Conservation (phyloP, 1,140 invertebrate species). For the Drosophila triauraria region DNA sequence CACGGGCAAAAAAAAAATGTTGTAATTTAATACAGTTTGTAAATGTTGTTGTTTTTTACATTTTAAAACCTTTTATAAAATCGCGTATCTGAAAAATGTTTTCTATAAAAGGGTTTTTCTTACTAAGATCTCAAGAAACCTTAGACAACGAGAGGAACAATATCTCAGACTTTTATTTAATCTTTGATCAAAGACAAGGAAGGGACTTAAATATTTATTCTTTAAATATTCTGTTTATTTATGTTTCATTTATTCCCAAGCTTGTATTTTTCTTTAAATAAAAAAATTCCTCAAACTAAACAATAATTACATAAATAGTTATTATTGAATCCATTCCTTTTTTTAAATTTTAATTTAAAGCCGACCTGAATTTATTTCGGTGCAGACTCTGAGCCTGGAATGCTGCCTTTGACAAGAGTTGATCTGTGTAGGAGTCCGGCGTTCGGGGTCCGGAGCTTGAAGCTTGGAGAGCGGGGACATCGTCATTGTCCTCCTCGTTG, state of each 20-base stretch:
- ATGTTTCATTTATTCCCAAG: background rate
- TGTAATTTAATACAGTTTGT: too few species aligned
- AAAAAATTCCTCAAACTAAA: background rate
- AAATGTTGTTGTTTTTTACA: too few species aligned
- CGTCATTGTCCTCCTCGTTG: conserved; percentile 40
- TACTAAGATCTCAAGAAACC: too few species aligned
- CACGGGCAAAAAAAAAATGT: background rate
- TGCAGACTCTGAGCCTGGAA: conserved; percentile 23
- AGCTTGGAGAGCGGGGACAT: background rate
- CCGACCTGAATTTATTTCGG: background rate
- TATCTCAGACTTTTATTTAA: too few species aligned
- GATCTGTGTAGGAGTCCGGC: conserved; percentile 58
- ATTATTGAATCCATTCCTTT: background rate
- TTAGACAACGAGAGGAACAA: too few species aligned
- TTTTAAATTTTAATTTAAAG: background rate
- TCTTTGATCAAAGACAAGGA: too few species aligned
- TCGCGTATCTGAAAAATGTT: too few species aligned
- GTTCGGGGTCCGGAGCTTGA: background rate
- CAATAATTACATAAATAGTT: background rate
- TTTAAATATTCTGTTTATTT: background rate
- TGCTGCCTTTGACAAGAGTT: conserved; percentile 34
- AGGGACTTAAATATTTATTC: too few species aligned
- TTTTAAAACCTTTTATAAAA: too few species aligned
- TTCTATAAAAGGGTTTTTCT: too few species aligned
- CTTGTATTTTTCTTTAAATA: background rate